phyloP scores from a whole-genome alignment of 2,888 invertebrate genomes.

The Ischnura elegans region DNA sequence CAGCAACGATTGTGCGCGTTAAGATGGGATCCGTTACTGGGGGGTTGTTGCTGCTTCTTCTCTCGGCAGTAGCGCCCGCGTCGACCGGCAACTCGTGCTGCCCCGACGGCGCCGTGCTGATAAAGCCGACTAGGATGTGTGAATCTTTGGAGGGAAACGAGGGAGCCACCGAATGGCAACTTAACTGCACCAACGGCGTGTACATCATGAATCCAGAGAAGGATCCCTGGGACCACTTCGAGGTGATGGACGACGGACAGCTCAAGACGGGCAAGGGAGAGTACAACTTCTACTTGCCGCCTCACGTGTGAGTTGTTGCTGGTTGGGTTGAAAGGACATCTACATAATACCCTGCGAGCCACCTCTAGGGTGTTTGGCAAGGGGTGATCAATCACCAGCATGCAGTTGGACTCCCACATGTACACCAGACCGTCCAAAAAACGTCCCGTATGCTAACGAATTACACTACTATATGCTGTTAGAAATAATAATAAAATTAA shows the following conservation, averaged over 20 bases:
- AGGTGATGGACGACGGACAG: conserved; percentile 65
- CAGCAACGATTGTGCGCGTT: too few species aligned
- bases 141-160: conserved; percentile 70
- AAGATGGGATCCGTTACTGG: too few species aligned
- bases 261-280: neutral
- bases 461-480: too few species aligned
- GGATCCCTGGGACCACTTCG: conserved; percentile 69
- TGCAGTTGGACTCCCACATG: too few species aligned
- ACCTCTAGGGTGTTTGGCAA: too few species aligned
- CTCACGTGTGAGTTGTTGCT: conserved; percentile 18
- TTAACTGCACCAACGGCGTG: conserved; percentile 73
- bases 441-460: too few species aligned
- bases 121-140: conserved; percentile 74
- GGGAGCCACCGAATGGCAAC: conserved; percentile 70
- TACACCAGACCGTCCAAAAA: too few species aligned
- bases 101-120: conserved; percentile 75
- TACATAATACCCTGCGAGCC: too few species aligned
- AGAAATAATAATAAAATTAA: too few species aligned
- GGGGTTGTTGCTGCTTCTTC: too few species aligned
- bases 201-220: conserved; percentile 73
- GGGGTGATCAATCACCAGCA: too few species aligned
- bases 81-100: conserved; percentile 75
- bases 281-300: neutral
- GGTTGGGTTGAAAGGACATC: too few species aligned
- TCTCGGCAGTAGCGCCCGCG: neutral